Evolutionary conservation across 1,140 invertebrate genomes (phyloP).

Genomic region (Drosophila teissieri): DNA sequence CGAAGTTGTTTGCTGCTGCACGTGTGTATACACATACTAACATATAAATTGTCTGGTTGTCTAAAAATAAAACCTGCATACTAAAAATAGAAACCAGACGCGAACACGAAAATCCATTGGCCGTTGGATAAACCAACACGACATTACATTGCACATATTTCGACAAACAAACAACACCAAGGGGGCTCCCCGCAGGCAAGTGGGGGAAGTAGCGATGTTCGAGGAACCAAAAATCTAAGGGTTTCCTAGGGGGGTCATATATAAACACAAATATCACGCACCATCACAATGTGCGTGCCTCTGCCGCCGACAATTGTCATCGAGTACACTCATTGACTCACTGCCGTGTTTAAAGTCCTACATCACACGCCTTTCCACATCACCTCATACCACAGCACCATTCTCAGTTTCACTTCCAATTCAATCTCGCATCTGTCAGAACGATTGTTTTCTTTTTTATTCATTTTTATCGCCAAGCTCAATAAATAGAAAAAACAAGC

Average conservation of each 20-base stretch:
- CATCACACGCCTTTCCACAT: background rate
- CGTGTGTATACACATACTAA: slow-evolving; percentile 10
- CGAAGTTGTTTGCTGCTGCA: slow-evolving; percentile 57
- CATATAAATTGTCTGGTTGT: slow-evolving; percentile 33
- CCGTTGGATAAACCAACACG: slow-evolving; percentile 68
- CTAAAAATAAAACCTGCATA: slow-evolving; percentile 69
- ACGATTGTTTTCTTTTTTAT: background rate
- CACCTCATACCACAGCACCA: background rate
- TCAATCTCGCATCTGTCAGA: slow-evolving; percentile 22
- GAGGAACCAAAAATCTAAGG: slow-evolving; percentile 2
- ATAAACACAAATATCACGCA: slow-evolving; percentile 2
- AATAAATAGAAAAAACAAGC: no score
- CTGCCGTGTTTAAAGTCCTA: slow-evolving; percentile 4
- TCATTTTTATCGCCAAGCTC: background rate
- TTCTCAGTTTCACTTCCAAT: slow-evolving; percentile 2
- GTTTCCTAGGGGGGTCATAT: slow-evolving; percentile 1
- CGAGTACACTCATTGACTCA: slow-evolving; percentile 12
- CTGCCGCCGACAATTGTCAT: slow-evolving; percentile 21
- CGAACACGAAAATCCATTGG: slow-evolving; percentile 66
- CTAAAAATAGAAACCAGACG: slow-evolving; percentile 61
- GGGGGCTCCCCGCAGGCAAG: slow-evolving; percentile 10
- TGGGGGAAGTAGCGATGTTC: background rate
- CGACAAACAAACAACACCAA: slow-evolving; percentile 61
- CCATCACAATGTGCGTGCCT: slow-evolving; percentile 27
- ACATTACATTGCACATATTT: slow-evolving; percentile 60